phyloP scores from a whole-genome alignment of 2,888 invertebrate genomes.

The Macrosoma leucophasiata region DNA sequence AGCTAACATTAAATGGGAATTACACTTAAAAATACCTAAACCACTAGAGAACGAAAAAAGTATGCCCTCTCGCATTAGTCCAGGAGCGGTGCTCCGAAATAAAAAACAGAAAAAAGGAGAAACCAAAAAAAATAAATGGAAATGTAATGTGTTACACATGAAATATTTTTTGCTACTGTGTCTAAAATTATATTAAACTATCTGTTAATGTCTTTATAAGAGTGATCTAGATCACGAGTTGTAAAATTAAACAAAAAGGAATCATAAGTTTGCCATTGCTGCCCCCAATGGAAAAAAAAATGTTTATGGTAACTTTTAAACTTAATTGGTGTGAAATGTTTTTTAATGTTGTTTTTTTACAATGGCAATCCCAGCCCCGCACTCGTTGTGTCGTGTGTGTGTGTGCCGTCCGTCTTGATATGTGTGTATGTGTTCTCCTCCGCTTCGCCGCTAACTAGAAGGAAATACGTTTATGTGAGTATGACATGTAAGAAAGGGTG shows the following conservation, averaged over 20 bases:
- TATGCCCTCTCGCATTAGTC: too few species aligned
- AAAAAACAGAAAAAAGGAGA: conserved; percentile 36
- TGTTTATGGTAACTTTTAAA: conserved; percentile 25
- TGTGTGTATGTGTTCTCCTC: conserved; percentile 69
- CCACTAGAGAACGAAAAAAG: conserved; percentile 35
- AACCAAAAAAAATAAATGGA: conserved; percentile 45
- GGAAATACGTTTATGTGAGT: conserved; percentile 65
- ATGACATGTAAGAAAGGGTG: conserved; percentile 36
- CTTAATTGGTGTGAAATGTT: conserved; percentile 10
- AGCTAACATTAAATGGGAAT: conserved; percentile 61
- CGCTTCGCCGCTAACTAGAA: conserved; percentile 70
- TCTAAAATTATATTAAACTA: conserved; percentile 62
- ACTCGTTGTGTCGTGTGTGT: conserved; percentile 61
- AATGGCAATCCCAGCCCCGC: conserved; percentile 47
- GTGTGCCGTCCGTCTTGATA: conserved; percentile 72
- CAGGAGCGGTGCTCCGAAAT: too few species aligned
- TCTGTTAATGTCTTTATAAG: conserved; percentile 73
- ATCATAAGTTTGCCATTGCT: conserved; percentile 19
- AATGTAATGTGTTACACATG: conserved; percentile 56
- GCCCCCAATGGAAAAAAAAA: too few species aligned
- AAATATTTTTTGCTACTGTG: conserved; percentile 43
- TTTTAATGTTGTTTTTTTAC: conserved; percentile 30
- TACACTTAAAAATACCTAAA: conserved; percentile 63
- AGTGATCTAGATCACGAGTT: conserved; percentile 69
- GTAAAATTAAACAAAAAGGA: conserved; percentile 30